Evolutionary conservation across 2,888 invertebrate species (phyloP).

Genomic region (Pristionchus maxplancki): DNA sequence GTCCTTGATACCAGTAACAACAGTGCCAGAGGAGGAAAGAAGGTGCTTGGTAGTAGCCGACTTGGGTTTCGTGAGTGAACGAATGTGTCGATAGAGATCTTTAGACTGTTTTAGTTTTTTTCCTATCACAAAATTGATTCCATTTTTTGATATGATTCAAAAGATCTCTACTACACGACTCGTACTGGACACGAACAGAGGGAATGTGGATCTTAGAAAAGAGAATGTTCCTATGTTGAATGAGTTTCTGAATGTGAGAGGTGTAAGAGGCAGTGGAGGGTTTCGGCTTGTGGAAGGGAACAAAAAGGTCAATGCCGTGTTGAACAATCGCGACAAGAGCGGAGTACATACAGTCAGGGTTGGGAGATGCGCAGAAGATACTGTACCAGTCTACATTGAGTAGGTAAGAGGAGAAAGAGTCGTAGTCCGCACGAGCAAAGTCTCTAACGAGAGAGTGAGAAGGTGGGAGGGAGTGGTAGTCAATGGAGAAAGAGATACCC

Average conservation of each 20-base stretch:
- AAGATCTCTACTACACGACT: not conserved
- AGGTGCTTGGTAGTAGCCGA: not conserved
- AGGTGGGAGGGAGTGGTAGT: not conserved
- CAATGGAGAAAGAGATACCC: not conserved
- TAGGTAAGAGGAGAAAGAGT: not conserved
- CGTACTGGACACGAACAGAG: not conserved
- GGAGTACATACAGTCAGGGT: not conserved
- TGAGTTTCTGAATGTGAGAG: too few species aligned
- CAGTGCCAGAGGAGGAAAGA: too few species aligned
- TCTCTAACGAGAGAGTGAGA: too few species aligned
- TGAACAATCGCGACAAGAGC: not conserved
- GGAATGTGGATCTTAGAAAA: not conserved
- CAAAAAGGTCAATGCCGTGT: not conserved
- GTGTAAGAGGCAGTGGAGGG: not conserved
- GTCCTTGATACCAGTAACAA: not conserved
- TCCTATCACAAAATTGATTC: too few species aligned
- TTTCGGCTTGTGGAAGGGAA: not conserved
- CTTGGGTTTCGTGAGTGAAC: not conserved
- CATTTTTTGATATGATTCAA: not conserved
- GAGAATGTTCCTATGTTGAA: too few species aligned
- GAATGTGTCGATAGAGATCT: too few species aligned
- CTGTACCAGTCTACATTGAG: not conserved
- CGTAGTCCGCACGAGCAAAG: too few species aligned
- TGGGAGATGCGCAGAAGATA: not conserved
- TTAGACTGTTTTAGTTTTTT: too few species aligned